These are phyloP conservation scores for Perithous albicinctus DNA, from an alignment of 2,888 invertebrate genomes.

Conservation along the genomic window DNA sequence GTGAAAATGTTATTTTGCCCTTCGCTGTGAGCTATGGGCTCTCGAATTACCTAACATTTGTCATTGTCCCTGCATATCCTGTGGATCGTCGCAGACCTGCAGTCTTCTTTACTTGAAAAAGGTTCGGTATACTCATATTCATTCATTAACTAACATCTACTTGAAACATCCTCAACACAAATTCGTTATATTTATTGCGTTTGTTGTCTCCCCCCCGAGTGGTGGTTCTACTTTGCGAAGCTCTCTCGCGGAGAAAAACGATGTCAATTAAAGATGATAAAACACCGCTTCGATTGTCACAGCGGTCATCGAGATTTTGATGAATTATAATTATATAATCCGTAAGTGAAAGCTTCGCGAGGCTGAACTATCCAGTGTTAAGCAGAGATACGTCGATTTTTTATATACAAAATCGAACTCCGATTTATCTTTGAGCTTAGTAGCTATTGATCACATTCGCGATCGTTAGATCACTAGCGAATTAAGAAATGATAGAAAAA, in stretches of 20 bases:
- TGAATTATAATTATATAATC: constrained; percentile 38
- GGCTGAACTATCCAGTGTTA: constrained; percentile 4
- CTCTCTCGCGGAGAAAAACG: constrained; percentile 51
- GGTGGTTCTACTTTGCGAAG: constrained; percentile 52
- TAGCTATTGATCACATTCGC: constrained; percentile 34
- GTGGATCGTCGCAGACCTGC: constrained; percentile 84
- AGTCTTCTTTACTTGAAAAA: constrained; percentile 85
- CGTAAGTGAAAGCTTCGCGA: constrained; percentile 33
- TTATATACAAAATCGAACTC: constrained; percentile 26
- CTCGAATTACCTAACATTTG: constrained; percentile 76
- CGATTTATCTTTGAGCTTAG: constrained; percentile 45
- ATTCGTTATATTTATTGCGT: constrained; percentile 12
- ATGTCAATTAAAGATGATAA: constrained; percentile 63
- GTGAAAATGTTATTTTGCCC: constrained; percentile 38
- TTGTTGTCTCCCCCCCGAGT: constrained; percentile 9
- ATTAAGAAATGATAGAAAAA: not conserved
- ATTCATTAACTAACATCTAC: constrained; percentile 67
- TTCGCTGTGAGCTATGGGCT: constrained; percentile 82
- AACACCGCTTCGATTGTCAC: constrained; percentile 13
- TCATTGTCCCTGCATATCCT: constrained; percentile 80
- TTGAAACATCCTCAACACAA: constrained; percentile 53
- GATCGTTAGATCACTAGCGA: constrained; percentile 34
- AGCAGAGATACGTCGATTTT: constrained; percentile 15
- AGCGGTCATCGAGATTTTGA: constrained; percentile 24
- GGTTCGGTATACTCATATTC: constrained; percentile 81